Evolutionary conservation across 53 echinoderm and acorn worm genomes (phyloP).

Genomic region (Arbacia lixula): DNA sequence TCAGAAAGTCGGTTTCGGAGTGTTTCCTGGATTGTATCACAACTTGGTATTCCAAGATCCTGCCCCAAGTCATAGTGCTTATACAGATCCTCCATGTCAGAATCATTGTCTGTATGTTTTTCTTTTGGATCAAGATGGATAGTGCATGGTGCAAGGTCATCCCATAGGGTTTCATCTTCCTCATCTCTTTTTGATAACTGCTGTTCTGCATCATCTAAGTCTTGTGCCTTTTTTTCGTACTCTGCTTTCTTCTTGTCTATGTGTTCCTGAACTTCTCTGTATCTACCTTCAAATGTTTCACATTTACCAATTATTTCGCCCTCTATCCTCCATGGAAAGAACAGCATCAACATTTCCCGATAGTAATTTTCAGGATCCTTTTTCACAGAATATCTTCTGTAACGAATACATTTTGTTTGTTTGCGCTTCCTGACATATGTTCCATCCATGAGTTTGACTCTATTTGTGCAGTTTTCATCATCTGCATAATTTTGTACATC

Average conservation of each 20-base stretch:
- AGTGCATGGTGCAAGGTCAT: slow-evolving; percentile 56
- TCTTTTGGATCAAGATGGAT: slow-evolving; percentile 14
- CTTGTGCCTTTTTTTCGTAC: slow-evolving; percentile 23
- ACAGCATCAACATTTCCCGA: slow-evolving; percentile 62
- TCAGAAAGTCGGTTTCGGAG: slow-evolving; percentile 48
- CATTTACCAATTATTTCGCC: slow-evolving; percentile 26
- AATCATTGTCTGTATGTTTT: not conserved
- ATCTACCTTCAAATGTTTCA: slow-evolving; percentile 64
- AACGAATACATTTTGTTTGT: slow-evolving; percentile 56
- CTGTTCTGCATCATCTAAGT: not conserved
- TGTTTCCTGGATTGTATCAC: slow-evolving; percentile 27
- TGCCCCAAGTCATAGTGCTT: slow-evolving; percentile 51
- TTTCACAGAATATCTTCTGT: slow-evolving; percentile 53
- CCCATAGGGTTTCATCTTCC: not conserved
- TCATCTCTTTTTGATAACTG: not conserved
- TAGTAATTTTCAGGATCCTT: slow-evolving; percentile 70
- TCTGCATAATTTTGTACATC: not conserved
- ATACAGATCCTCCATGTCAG: slow-evolving; percentile 18
- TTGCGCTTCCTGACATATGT: slow-evolving; percentile 33
- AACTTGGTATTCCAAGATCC: slow-evolving; percentile 53
- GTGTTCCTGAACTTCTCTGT: not conserved
- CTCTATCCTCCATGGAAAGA: slow-evolving; percentile 55
- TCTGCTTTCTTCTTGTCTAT: slow-evolving; percentile 11
- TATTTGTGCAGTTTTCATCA: slow-evolving; percentile 5
- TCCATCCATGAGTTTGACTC: slow-evolving; percentile 26